Conservation (phyloP, 2,797 vertebrate genomes). For the Microcaecilia unicolor region DNA sequence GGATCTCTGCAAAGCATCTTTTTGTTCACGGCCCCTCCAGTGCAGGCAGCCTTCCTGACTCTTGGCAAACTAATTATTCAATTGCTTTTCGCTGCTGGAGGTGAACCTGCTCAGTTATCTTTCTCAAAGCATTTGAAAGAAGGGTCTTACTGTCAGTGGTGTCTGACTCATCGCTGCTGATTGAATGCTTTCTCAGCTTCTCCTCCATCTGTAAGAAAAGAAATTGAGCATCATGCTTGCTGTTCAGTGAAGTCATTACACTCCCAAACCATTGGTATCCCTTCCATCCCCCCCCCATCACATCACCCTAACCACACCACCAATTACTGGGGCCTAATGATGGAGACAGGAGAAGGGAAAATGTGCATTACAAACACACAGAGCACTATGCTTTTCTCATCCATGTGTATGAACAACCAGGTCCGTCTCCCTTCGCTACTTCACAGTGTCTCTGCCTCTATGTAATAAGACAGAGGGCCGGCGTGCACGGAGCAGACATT, state of each 20-base stretch:
- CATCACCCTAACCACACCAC: not conserved
- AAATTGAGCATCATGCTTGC: constrained; percentile 22
- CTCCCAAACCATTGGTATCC: constrained; percentile 1
- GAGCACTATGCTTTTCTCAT: no score
- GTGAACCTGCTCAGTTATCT: constrained; percentile 28
- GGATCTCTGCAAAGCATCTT: constrained; percentile 1
- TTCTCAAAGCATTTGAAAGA: constrained; percentile 23
- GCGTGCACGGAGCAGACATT: no score
- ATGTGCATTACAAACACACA: not conserved
- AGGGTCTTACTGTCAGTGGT: constrained; percentile 90
- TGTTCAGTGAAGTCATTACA: constrained; percentile 8
- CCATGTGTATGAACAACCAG: no score
- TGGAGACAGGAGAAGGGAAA: not conserved
- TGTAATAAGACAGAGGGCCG: no score
- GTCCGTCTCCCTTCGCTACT: not conserved
- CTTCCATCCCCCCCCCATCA: not conserved
- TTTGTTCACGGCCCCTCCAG: constrained; percentile 3
- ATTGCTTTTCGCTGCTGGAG: constrained; percentile 23
- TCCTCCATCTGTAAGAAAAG: constrained; percentile 85
- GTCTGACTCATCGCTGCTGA: constrained; percentile 96
- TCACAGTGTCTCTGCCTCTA: not conserved
- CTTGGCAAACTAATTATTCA: constrained; percentile 16
- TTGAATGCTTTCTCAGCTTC: constrained; percentile 94
- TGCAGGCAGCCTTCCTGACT: constrained; percentile 10
- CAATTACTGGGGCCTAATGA: not conserved